phyloP scores from a whole-genome alignment of 1,140 invertebrate species.

The Drosophila yakuba region DNA sequence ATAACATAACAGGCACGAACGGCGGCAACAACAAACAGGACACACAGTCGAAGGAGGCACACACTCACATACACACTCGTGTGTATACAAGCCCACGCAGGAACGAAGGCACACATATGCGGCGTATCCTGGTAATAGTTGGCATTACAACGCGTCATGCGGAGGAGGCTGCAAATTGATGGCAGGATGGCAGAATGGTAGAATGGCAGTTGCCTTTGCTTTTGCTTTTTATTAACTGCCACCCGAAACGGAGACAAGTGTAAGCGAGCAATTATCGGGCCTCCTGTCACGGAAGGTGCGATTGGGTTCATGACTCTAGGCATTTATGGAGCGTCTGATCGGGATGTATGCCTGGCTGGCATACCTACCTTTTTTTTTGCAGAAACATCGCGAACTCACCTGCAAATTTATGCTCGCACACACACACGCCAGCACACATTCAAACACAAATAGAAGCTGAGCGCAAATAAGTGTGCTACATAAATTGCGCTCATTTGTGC shows the following conservation, averaged over 20 bases:
- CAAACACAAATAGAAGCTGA: constrained; percentile 52
- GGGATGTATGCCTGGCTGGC: not conserved
- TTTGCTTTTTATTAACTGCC: constrained; percentile 62
- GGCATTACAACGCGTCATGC: constrained; percentile 52
- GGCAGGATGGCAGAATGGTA: constrained; percentile 39
- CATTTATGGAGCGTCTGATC: constrained; percentile 23
- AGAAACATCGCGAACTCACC: too few species aligned
- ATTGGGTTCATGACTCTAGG: constrained; percentile 1
- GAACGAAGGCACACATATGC: constrained; percentile 21
- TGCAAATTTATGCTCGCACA: constrained; percentile 46
- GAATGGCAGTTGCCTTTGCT: constrained; percentile 42
- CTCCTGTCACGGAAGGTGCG: constrained; percentile 19
- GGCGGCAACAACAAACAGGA: constrained; percentile 30
- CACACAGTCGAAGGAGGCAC: constrained; percentile 12
- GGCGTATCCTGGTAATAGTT: constrained; percentile 58
- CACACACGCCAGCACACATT: not conserved
- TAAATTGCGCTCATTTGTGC: constrained; percentile 60
- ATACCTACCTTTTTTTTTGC: not conserved
- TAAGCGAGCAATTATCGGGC: constrained; percentile 49
- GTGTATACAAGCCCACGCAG: not conserved
- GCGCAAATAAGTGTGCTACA: constrained; percentile 57
- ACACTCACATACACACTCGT: constrained; percentile 3
- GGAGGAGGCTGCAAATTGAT: constrained; percentile 38
- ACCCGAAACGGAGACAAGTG: constrained; percentile 38
- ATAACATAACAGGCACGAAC: constrained; percentile 54